phyloP scores from a whole-genome alignment of 2,888 invertebrate species.

The Urechis unicinctus region DNA sequence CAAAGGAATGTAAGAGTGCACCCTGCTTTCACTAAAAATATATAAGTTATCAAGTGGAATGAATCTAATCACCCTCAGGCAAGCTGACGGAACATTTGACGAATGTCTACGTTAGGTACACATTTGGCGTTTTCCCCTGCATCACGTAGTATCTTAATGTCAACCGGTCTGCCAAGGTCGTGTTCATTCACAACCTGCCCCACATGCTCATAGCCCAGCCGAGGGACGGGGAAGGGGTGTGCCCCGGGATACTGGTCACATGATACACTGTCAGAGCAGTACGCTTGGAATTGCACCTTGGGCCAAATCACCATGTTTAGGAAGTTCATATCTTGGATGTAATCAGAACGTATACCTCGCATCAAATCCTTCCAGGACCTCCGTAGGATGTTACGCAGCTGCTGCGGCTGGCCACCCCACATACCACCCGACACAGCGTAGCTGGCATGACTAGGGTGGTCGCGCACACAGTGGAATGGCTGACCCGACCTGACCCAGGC shows the following conservation, averaged over 20 bases:
- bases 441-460: conserved; percentile 23
- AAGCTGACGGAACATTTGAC: background rate
- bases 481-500: conserved; percentile 21
- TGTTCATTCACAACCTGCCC: conserved; percentile 19
- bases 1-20: no score
- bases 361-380: conserved; percentile 18
- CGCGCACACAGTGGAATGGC: conserved; percentile 23
- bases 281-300: conserved; percentile 14
- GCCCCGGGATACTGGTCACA: conserved; percentile 19
- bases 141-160: conserved; percentile 8
- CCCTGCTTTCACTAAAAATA: no score
- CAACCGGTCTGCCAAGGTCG: conserved; percentile 12
- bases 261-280: conserved; percentile 25
- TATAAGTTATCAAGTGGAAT: no score
- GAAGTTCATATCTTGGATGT: conserved; percentile 23
- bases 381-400: conserved; percentile 14
- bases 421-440: conserved; percentile 23
- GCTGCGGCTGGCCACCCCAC: conserved; percentile 20
- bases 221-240: conserved; percentile 19
- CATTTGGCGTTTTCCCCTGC: conserved; percentile 10
- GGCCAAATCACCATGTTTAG: conserved; percentile 20
- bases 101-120: background rate
- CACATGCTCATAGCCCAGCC: conserved; percentile 21
- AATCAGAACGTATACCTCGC: conserved; percentile 12
- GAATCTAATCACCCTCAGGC: no score